Evolutionary conservation across 2,113 vertebrate genomes (phyloP), one percentile per base, ranked within the genome.

Genomic region (Synchiropus splendidus): DNA sequence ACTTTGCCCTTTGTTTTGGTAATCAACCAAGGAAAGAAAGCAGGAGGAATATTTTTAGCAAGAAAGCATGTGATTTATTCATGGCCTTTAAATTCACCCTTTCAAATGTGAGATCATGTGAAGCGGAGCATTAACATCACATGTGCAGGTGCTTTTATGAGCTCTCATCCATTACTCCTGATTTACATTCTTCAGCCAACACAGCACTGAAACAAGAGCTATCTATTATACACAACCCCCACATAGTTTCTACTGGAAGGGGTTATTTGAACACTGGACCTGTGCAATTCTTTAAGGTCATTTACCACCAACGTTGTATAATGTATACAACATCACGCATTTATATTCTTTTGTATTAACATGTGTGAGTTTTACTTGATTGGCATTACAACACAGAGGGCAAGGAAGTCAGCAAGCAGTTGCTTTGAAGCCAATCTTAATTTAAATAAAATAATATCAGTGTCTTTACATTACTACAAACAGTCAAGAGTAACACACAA

Each of bases 131-230:
- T 71, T 57, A 58, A 58, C 62, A 51, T 71, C 50, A 46, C 66
- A 61, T 67, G 76, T 72, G 74, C 69, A 77, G 84, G 77, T 79
- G 76, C 68, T 65, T 78, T 78, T 72, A 60, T 51, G 56, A 42
- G 58, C 67, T 55, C 63, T 61, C 67, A 76, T 76, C 69, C 75
- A 78, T 77, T 72, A 79, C 51, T 52, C 18, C 51, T 67, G 66
- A 74, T 81, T 82, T 77, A 66, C 64, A 80, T 83, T 75, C 62
- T 53, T 61, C 46, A 54, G 43, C 51, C 10, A 37, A 34, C 46
- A 43, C 56, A 38, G 46, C 27, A 54, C 51, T 57, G 71, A 64
- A 72, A 78, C 55, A 38, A 16, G 49, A 78, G 59, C 51, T 44
- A 35, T 31, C 45, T n/a, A 17, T 48, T 70, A 37, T 51, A 74